phyloP scores from a whole-genome alignment of 2,113 vertebrate species.

The Sinocyclocheilus rhinocerous region DNA sequence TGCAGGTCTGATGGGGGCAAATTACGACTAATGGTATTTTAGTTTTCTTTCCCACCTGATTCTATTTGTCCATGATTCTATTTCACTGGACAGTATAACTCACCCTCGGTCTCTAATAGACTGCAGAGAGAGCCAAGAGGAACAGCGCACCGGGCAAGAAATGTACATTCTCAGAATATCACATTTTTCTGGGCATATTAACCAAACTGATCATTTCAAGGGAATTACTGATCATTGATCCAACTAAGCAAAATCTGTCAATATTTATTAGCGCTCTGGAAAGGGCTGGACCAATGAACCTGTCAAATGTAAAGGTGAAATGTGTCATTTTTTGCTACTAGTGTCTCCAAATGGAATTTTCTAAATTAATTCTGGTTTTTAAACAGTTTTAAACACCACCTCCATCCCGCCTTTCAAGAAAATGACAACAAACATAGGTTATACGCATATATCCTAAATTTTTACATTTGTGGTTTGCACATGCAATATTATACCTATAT shows the following conservation, averaged over 20 bases:
- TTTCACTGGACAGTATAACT: slow-evolving; percentile 34
- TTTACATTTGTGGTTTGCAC: too few species aligned
- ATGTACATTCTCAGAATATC: background rate
- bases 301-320: background rate
- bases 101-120: slow-evolving; percentile 21
- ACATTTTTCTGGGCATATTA: background rate
- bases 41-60: slow-evolving; percentile 36
- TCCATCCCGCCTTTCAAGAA: background rate
- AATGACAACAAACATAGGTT: too few species aligned
- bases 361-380: background rate
- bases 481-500: too few species aligned
- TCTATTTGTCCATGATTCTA: slow-evolving; percentile 34
- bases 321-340: background rate
- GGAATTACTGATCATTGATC: background rate
- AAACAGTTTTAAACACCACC: background rate
- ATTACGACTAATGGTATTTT: slow-evolving; percentile 41
- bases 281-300: too few species aligned
- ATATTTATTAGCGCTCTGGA: too few species aligned
- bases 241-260: background rate
- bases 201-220: background rate
- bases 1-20: slow-evolving; percentile 37
- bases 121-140: background rate
- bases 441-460: too few species aligned
- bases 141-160: background rate
- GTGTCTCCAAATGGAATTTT: background rate